Evolutionary conservation across 2,797 vertebrate genomes (phyloP).

Genomic region (Anomalospiza imberbis): DNA sequence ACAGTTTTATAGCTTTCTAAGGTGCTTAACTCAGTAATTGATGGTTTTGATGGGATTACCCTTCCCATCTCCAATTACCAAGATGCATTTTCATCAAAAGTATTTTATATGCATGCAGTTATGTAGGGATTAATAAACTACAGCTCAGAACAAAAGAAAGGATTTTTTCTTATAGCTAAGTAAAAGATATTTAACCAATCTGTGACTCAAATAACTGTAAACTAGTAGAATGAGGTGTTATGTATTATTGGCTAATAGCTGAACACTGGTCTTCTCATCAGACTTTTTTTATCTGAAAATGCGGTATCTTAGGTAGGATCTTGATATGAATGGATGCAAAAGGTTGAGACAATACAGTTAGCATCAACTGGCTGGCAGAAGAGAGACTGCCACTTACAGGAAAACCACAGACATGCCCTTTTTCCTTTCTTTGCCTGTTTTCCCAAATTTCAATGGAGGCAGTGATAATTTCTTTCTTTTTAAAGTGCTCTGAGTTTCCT

Average conservation of each 20-base stretch:
- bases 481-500: neutral
- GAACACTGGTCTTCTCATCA: neutral
- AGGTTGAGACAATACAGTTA: neutral
- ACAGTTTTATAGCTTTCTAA: neutral
- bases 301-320: neutral
- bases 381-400: neutral
- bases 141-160: neutral
- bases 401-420: neutral
- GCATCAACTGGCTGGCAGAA: neutral
- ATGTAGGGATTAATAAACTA: neutral
- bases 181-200: neutral
- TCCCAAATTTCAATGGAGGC: neutral
- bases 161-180: neutral
- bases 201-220: neutral
- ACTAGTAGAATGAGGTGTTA: neutral
- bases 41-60: neutral
- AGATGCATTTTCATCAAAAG: neutral
- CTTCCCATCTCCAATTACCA: neutral
- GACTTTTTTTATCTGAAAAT: neutral
- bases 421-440: neutral
- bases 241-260: neutral
- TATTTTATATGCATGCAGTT: neutral
- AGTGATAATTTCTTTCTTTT: neutral
- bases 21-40: neutral
- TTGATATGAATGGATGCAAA: neutral